phyloP scores from a whole-genome alignment of 2,113 vertebrate genomes.

The Aspiorhynchus laticeps region DNA sequence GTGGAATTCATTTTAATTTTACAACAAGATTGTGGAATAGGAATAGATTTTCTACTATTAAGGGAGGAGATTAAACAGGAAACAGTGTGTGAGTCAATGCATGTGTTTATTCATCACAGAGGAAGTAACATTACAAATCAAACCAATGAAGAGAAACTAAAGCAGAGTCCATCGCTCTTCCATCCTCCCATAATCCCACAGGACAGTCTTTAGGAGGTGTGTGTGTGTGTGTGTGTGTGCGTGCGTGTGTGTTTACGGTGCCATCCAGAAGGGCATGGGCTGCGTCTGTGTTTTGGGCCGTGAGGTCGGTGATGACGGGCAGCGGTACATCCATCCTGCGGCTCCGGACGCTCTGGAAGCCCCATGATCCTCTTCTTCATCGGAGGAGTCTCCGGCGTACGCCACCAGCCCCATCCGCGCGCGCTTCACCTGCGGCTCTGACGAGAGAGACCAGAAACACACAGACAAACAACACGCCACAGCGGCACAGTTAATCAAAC shows the following conservation, averaged over 20 bases:
- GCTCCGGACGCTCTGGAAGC: constrained; percentile 74
- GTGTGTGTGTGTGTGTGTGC: neutral
- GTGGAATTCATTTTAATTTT: no score
- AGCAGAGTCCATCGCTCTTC: neutral
- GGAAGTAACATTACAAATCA: neutral
- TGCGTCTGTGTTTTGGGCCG: constrained; percentile 48
- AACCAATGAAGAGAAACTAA: neutral
- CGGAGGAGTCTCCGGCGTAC: constrained; percentile 90
- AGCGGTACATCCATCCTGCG: no score
- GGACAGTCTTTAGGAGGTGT: neutral
- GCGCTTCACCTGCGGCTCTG: constrained; percentile 87
- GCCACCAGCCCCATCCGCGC: constrained; percentile 87
- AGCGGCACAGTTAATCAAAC: constrained; percentile 54
- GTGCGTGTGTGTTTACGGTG: constrained; percentile 74
- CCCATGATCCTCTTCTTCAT: constrained; percentile 95
- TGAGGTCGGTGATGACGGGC: no score
- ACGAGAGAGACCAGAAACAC: constrained; percentile 44
- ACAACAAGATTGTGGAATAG: no score
- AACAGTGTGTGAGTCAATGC: neutral
- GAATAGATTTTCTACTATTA: no score
- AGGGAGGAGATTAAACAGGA: neutral
- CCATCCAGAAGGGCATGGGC: constrained; percentile 98
- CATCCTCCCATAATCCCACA: neutral
- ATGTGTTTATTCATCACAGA: neutral
- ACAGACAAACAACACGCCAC: constrained; percentile 18